Conservation (phyloP, 2,888 invertebrate species). For the Drosophila ustulata region DNA sequence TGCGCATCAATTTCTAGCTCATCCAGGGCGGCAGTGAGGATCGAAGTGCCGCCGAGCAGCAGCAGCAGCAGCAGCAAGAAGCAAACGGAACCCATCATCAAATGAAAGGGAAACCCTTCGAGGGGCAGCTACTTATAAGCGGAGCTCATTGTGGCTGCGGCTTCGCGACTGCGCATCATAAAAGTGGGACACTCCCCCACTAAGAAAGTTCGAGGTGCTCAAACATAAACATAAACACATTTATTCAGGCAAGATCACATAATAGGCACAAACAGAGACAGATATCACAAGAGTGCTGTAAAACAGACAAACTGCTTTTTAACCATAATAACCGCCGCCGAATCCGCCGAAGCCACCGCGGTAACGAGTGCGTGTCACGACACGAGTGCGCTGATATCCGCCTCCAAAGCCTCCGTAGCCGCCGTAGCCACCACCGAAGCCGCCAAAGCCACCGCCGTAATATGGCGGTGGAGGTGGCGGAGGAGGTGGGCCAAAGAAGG, state of each 20-base stretch:
- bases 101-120: slow-evolving; percentile 9
- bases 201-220: slow-evolving; percentile 25
- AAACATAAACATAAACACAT: slow-evolving; percentile 45
- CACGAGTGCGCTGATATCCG: slow-evolving; percentile 57
- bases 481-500: slow-evolving; percentile 61
- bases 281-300: slow-evolving; percentile 62
- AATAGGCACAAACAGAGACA: slow-evolving; percentile 18
- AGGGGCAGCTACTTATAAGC: slow-evolving; percentile 41
- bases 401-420: slow-evolving; percentile 45
- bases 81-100: slow-evolving; percentile 29
- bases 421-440: slow-evolving; percentile 55
- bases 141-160: slow-evolving; percentile 1
- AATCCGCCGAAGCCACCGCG: slow-evolving; percentile 60
- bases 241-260: slow-evolving; percentile 52
- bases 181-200: slow-evolving; percentile 28
- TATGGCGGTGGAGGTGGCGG: slow-evolving; percentile 60
- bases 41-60: slow-evolving; percentile 24
- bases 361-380: slow-evolving; percentile 72
- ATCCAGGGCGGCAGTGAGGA: slow-evolving; percentile 31
- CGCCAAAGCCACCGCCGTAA: slow-evolving; percentile 45
- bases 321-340: slow-evolving; percentile 62
- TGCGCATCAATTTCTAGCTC: slow-evolving; percentile 61
- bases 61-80: slow-evolving; percentile 28
- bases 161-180: slow-evolving; percentile 39
- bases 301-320: slow-evolving; percentile 23